A percentile compares a stretch with the other conserved stretches of the same genome.
Evolutionary conservation across 2,797 vertebrate genomes (phyloP).

Genomic region (Dendrocincla tyrannina): DNA sequence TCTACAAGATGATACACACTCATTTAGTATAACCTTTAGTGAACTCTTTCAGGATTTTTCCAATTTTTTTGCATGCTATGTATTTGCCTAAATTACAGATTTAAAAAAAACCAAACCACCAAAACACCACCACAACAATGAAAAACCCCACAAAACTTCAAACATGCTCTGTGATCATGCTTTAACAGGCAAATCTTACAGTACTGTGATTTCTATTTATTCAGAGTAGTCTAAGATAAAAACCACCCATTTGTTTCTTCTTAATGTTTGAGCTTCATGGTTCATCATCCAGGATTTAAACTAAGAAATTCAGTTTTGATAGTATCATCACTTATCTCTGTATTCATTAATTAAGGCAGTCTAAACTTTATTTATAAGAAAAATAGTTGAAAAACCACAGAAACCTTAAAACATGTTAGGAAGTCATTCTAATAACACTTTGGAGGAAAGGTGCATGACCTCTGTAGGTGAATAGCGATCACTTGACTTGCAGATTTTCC

Average conservation of each 20-base stretch:
- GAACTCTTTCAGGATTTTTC: not conserved
- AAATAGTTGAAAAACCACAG: not conserved
- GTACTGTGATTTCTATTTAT: not conserved
- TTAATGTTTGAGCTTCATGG: not conserved
- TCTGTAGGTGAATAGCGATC: not conserved
- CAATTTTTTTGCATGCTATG: not conserved
- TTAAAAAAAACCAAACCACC: not conserved
- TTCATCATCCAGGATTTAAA: not conserved
- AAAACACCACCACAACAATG: not conserved
- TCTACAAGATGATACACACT: not conserved
- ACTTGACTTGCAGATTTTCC: not conserved
- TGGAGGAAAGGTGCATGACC: not conserved
- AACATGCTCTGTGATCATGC: not conserved
- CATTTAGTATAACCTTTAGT: not conserved
- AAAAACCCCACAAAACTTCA: not conserved
- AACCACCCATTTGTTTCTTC: accelerated
- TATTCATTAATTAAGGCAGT: not conserved
- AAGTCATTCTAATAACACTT: not conserved
- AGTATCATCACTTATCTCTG: not conserved
- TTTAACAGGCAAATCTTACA: not conserved
- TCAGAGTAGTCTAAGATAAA: not conserved
- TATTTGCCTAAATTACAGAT: not conserved
- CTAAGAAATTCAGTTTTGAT: not conserved
- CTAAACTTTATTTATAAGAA: not conserved
- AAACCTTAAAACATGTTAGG: not conserved